Conservation (phyloP, 2,888 invertebrate species). For the Dicranocentrus wangi region DNA sequence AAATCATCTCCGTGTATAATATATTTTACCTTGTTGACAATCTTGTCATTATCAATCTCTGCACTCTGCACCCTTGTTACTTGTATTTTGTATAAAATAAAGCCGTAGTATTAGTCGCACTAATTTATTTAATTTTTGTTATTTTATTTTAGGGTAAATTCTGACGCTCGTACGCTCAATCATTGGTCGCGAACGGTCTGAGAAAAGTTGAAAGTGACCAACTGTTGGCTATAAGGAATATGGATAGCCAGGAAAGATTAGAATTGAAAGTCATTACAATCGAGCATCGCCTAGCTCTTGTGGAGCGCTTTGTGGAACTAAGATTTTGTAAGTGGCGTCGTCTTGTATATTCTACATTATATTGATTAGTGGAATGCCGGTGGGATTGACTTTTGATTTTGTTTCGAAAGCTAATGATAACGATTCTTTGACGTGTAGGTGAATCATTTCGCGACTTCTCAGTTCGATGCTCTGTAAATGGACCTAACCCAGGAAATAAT, state of each 20-base stretch:
- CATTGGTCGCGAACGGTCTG: not conserved
- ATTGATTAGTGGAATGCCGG: not conserved
- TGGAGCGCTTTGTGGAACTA: conserved; percentile 37
- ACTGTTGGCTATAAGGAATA: not conserved
- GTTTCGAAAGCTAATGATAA: not conserved
- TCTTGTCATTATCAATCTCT: not conserved
- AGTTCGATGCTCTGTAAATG: not conserved
- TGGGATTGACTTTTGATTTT: not conserved
- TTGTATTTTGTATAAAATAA: not conserved
- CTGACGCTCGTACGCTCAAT: not conserved
- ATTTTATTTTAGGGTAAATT: not conserved
- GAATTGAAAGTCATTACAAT: not conserved
- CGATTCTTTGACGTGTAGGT: conserved; percentile 15
- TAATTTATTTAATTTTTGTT: conserved; percentile 2
- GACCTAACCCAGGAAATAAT: not conserved
- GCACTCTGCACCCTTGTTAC: not conserved
- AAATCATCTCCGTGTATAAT: too few species aligned
- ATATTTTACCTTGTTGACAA: too few species aligned
- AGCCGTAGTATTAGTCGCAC: too few species aligned
- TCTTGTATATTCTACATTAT: too few species aligned
- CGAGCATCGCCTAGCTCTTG: conserved; percentile 12
- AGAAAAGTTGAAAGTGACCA: not conserved
- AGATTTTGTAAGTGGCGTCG: conserved; percentile 28
- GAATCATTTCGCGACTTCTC: conserved; percentile 30
- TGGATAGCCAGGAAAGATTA: not conserved